Percentiles rank a stretch among this genome's conserved stretches.
These are phyloP conservation scores for Macrosoma leucophasiata DNA, from an alignment of 2,888 invertebrate species.

Conservation along the genomic window DNA sequence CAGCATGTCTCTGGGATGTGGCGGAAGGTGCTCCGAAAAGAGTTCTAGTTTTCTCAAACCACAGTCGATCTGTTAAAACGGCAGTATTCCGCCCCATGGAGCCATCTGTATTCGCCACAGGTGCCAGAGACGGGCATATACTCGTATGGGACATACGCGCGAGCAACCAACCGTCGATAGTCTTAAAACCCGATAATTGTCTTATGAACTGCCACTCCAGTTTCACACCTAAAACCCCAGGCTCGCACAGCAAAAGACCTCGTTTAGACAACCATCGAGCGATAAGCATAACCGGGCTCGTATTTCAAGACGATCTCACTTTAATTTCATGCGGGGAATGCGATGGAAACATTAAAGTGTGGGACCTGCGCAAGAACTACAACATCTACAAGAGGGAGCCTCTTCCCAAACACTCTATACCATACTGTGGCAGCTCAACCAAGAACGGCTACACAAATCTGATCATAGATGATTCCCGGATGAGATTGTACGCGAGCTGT, in stretches of 20 bases:
- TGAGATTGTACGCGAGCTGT: constrained; percentile 88
- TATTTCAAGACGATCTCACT: constrained; percentile 86
- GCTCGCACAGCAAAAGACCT: constrained; percentile 65
- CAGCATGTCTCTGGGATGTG: constrained; percentile 87
- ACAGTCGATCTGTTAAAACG: constrained; percentile 88
- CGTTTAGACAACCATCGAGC: constrained; percentile 71
- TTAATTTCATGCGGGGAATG: constrained; percentile 91
- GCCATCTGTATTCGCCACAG: constrained; percentile 88
- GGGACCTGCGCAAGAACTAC: constrained; percentile 92
- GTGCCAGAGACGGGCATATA: constrained; percentile 90
- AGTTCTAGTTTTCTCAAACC: constrained; percentile 80
- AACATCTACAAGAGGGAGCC: constrained; percentile 80
- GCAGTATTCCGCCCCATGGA: constrained; percentile 83
- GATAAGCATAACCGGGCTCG: constrained; percentile 87
- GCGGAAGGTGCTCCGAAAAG: constrained; percentile 61
- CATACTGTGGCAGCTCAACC: constrained; percentile 83
- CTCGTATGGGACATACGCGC: constrained; percentile 86
- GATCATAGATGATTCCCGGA: constrained; percentile 80
- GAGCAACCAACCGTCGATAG: constrained; percentile 48
- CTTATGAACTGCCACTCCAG: constrained; percentile 80
- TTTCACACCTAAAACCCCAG: constrained; percentile 64
- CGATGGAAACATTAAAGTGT: constrained; percentile 90
- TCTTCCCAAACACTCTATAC: constrained; percentile 81
- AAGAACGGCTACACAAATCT: constrained; percentile 86
- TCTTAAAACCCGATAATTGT: constrained; percentile 81